These are phyloP conservation scores for Oxygymnocypris stewartii DNA, from an alignment of 2,113 vertebrate species.

Conservation along the genomic window DNA sequence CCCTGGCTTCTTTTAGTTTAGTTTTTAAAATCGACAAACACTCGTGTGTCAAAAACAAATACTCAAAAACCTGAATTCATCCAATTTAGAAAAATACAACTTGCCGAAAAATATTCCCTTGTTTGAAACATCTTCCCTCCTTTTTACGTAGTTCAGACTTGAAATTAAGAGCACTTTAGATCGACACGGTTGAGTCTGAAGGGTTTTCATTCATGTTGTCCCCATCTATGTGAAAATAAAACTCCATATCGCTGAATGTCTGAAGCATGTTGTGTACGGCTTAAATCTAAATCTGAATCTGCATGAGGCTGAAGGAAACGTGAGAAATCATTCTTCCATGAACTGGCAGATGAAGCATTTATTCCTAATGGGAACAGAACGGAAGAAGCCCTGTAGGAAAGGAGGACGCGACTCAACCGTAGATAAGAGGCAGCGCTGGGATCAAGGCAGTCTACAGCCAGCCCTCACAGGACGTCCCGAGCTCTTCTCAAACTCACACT, in stretches of 20 bases:
- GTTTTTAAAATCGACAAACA: conserved; percentile 49
- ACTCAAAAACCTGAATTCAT: conserved; percentile 60
- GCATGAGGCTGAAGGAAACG: not conserved
- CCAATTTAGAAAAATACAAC: conserved; percentile 65
- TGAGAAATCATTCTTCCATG: not conserved
- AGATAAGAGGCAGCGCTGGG: conserved; percentile 5
- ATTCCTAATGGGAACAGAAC: not conserved
- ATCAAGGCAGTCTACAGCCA: conserved; percentile 32
- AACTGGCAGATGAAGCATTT: no score
- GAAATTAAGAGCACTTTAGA: conserved; percentile 98
- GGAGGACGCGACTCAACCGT: not conserved
- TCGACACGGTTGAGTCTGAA: conserved; percentile 80
- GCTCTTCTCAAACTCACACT: conserved; percentile 46
- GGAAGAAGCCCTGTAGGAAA: not conserved
- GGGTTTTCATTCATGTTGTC: not conserved
- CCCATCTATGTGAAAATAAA: not conserved
- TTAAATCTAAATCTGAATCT: not conserved
- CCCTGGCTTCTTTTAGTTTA: conserved; percentile 51
- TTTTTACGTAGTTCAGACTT: conserved; percentile 68
- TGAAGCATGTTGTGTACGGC: not conserved
- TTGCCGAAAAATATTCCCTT: conserved; percentile 72
- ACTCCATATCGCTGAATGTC: conserved; percentile 3
- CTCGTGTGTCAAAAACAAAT: conserved; percentile 27
- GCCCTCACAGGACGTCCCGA: conserved; percentile 13
- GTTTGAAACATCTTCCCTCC: conserved; percentile 68